Evolutionary conservation across 1,140 invertebrate genomes (phyloP), one percentile per base, ranked within the genome.

Genomic region (Limonius californicus): DNA sequence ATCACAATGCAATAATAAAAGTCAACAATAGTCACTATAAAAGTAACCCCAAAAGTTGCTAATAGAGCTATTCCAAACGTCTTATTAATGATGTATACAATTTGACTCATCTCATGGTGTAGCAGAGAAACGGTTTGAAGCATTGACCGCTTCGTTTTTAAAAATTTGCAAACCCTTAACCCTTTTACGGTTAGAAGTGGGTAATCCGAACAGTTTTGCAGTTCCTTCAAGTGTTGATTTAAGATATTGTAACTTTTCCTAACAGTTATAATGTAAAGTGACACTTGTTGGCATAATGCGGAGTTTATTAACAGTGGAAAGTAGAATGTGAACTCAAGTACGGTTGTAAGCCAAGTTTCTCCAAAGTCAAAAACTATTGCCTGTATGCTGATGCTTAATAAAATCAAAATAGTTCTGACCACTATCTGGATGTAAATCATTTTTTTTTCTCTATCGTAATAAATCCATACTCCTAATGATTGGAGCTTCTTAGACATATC

Each of bases 61-160:
- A 64, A 12, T 4, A 63, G 27, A 6, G 35, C 57, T 16, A 66
- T 16, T 9, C 67, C 64, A 16, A 66, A 66, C 39, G 21, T 54
- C 56, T 63, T 59, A 50, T 64, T 68, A 9, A 65, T 50, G 16
- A 56, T 12, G 9, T 60, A 53, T 4, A 61, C 59, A 1, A 61
- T 42, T 30, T 64, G 62, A 20, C 30, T 61, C 11, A 68, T 19
- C 23, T 62, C 50, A 43, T 66, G 61, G 62, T 68, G 64, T 19
- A 65, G 56, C 12, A 54, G 54, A 42, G 56, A 61, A 14, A 66
- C 57, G 1, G 61, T 53, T 20, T 58, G 55, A 19, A 68, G 57
- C n/a, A 66, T 54, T 12, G 39, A 14, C 15, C 63, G 15, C 63
- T 60, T 59, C 14, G 47, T 47, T 59, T 30, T 45, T 56, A 20